phyloP scores from a whole-genome alignment of 2,888 invertebrate genomes.

The Pandemis cinnamomeana region DNA sequence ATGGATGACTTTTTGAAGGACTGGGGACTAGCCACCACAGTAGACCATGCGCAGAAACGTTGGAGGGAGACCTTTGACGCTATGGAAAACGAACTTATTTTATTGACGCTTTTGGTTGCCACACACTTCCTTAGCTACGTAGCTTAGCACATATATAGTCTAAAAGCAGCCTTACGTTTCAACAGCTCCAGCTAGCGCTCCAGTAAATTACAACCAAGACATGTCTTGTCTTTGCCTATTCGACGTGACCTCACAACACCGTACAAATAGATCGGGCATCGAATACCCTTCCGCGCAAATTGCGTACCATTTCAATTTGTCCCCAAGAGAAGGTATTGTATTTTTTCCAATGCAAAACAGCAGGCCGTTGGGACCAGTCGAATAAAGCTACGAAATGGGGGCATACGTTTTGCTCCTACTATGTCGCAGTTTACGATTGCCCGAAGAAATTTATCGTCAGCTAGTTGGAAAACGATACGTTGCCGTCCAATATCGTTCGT shows the following conservation, averaged over 20 bases:
- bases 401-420: constrained; percentile 39
- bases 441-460: constrained; percentile 71
- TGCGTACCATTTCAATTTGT: constrained; percentile 75
- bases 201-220: background rate
- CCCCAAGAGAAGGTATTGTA: constrained; percentile 60
- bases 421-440: constrained; percentile 62
- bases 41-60: too few relatives aligned
- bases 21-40: too few relatives aligned
- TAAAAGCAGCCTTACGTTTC: too few relatives aligned
- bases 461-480: constrained; percentile 68
- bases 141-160: too few relatives aligned
- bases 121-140: too few relatives aligned
- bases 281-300: constrained; percentile 59
- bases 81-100: too few relatives aligned
- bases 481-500: constrained; percentile 50
- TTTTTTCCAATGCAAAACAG: constrained; percentile 77
- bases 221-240: background rate
- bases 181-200: background rate
- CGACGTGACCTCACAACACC: constrained; percentile 30
- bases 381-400: constrained; percentile 40
- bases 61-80: too few relatives aligned
- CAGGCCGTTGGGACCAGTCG: constrained; percentile 53
- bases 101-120: too few relatives aligned
- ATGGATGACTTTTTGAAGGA: too few relatives aligned
- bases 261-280: constrained; percentile 56